phyloP scores from a whole-genome alignment of 37 sponge, comb jelly and placozoan genomes.

The Ephydatia muelleri region DNA sequence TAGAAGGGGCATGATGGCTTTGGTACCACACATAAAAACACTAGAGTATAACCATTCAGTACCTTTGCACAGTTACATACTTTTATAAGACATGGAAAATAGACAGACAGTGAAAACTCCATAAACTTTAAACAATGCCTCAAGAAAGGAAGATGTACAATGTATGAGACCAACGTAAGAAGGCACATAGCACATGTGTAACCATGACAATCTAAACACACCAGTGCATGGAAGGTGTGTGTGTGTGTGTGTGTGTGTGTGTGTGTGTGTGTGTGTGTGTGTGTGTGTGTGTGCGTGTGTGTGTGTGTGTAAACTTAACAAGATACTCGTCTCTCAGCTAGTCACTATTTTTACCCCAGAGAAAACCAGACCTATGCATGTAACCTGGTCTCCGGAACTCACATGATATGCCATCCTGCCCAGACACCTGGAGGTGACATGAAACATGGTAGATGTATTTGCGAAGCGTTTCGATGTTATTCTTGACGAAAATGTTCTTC shows the following conservation, averaged over 20 bases:
- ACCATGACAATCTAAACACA: no score
- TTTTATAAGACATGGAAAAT: no score
- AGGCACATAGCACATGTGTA: no score
- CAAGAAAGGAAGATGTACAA: no score
- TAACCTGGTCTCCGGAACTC: not conserved
- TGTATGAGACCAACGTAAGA: not conserved
- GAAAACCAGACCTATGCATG: not conserved
- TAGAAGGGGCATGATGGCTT: not conserved
- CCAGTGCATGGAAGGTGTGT: not conserved
- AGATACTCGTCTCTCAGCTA: not conserved
- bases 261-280: conserved; percentile 21
- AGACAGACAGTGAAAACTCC: no score
- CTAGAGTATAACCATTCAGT: not conserved
- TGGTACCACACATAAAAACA: not conserved
- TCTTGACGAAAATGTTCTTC: not conserved
- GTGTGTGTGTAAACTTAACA: not conserved
- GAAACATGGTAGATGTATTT: conserved; percentile 59
- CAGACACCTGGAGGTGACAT: conserved; percentile 59
- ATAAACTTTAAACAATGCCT: no score
- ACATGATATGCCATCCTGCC: conserved; percentile 46
- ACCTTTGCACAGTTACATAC: no score
- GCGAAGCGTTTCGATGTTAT: conserved; percentile 66
- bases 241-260: conserved; percentile 13
- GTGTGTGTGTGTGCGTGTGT: conserved; percentile 20
- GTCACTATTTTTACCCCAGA: not conserved